Conservation (phyloP, 30 jellyfish, hydroid and myxozoan species). For the Cassiopea xamachana region DNA sequence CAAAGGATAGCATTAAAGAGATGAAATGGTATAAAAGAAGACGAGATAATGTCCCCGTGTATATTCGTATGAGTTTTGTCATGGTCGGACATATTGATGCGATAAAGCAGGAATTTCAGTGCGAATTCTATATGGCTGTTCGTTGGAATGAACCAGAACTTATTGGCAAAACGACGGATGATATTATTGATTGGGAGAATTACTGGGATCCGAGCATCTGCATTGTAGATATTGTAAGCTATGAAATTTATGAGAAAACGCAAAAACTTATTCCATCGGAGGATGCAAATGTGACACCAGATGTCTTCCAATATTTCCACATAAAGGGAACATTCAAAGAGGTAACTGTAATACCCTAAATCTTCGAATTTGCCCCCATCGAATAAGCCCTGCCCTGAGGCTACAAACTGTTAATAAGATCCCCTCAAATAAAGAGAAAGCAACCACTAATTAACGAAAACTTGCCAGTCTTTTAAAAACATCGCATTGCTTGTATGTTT, state of each 20-base stretch:
- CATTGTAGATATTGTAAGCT: slow-evolving; percentile 17
- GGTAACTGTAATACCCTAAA: background rate
- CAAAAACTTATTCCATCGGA: slow-evolving; percentile 11
- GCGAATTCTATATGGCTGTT: slow-evolving; percentile 48
- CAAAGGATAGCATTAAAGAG: slow-evolving; percentile 11
- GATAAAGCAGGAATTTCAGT: slow-evolving; percentile 48
- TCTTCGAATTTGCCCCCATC: too few species aligned
- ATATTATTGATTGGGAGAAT: slow-evolving; percentile 28
- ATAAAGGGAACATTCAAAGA: slow-evolving; percentile 60
- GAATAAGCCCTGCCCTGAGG: too few species aligned
- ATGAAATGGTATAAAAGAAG: slow-evolving; percentile 13
- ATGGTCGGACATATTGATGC: slow-evolving; percentile 56
- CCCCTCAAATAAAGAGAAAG: too few species aligned
- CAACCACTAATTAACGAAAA: too few species aligned
- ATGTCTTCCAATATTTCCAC: slow-evolving; percentile 44
- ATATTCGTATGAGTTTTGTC: slow-evolving; percentile 51
- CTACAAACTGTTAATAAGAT: too few species aligned
- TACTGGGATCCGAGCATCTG: slow-evolving; percentile 54
- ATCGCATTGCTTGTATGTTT: too few species aligned
- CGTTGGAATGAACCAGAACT: slow-evolving; percentile 49
- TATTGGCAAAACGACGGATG: background rate
- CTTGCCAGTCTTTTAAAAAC: too few species aligned
- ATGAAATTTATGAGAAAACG: slow-evolving; percentile 11
- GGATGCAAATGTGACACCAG: background rate
- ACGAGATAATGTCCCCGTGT: background rate